These are phyloP conservation scores for Anolis carolinensis DNA, from an alignment of 2,113 vertebrate species.

Conservation along the genomic window DNA sequence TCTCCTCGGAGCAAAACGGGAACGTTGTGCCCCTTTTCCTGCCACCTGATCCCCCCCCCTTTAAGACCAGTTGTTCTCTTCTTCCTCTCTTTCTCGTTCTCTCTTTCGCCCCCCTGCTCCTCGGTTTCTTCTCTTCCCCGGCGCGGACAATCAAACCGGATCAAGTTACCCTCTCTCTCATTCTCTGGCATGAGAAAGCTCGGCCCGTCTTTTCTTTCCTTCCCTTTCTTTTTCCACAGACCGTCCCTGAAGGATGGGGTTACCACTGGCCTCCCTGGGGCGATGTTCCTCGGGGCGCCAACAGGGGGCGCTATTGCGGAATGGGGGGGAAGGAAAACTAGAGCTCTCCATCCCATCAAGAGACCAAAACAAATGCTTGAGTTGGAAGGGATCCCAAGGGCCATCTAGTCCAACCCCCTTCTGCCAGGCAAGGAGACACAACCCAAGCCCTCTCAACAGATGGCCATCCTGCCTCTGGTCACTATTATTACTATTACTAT, in stretches of 20 bases:
- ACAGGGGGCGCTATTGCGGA: too few relatives aligned
- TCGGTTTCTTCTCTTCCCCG: not conserved
- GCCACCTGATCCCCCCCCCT: slow-evolving; percentile 12
- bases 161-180: not conserved
- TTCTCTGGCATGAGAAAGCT: not conserved
- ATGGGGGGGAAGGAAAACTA: too few relatives aligned
- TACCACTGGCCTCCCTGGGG: not conserved
- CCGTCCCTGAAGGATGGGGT: not conserved
- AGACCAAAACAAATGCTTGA: too few relatives aligned
- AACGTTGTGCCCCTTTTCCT: too few relatives aligned
- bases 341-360: not conserved
- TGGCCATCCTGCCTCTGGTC: too few relatives aligned
- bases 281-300: not conserved
- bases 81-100: too few relatives aligned
- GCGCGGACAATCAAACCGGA: not conserved
- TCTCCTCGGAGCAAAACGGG: too few relatives aligned
- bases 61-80: not conserved
- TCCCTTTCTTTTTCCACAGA: not conserved
- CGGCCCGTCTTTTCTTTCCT: not conserved
- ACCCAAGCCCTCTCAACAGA: too few relatives aligned
- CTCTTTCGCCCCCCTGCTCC: not conserved
- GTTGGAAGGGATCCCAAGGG: too few relatives aligned
- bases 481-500: too few relatives aligned
- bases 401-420: too few relatives aligned
- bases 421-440: too few relatives aligned